Evolutionary conservation across 2,888 invertebrate species (phyloP).

Genomic region (Amphipyra berbera): DNA sequence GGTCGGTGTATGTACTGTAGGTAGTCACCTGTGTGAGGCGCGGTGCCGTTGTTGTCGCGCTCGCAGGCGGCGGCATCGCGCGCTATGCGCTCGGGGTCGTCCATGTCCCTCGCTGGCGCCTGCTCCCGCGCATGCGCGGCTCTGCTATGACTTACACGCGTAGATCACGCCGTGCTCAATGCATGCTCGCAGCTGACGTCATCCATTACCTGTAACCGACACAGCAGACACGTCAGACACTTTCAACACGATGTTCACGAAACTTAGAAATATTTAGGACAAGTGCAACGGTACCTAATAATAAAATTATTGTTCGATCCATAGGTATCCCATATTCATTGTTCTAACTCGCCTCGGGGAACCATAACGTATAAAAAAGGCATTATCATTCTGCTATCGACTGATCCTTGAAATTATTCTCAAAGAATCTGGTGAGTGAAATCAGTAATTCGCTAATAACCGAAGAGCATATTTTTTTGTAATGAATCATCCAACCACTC

Average conservation of each 20-base stretch:
- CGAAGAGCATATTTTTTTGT: no score
- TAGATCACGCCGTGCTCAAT: conserved; percentile 6
- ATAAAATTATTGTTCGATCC: no score
- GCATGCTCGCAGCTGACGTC: not conserved
- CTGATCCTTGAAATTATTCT: no score
- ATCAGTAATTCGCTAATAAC: no score
- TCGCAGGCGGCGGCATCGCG: conserved; percentile 74
- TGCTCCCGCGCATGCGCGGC: not conserved
- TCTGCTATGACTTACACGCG: not conserved
- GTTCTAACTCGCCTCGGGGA: no score
- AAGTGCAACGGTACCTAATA: no score
- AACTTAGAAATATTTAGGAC: no score
- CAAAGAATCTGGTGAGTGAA: no score
- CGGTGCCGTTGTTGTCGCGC: conserved; percentile 68
- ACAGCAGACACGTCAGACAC: conserved; percentile 6
- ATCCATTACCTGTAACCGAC: conserved; percentile 28
- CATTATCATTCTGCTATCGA: no score
- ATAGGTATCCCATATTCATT: no score
- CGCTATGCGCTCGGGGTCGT: conserved; percentile 78
- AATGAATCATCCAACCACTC: no score
- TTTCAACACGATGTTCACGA: not conserved
- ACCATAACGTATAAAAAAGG: no score
- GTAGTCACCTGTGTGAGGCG: conserved; percentile 67
- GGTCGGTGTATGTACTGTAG: not conserved
- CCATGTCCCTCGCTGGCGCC: conserved; percentile 65